Conservation (phyloP, 2,113 vertebrate genomes). For the Lipophrys pholis region DNA sequence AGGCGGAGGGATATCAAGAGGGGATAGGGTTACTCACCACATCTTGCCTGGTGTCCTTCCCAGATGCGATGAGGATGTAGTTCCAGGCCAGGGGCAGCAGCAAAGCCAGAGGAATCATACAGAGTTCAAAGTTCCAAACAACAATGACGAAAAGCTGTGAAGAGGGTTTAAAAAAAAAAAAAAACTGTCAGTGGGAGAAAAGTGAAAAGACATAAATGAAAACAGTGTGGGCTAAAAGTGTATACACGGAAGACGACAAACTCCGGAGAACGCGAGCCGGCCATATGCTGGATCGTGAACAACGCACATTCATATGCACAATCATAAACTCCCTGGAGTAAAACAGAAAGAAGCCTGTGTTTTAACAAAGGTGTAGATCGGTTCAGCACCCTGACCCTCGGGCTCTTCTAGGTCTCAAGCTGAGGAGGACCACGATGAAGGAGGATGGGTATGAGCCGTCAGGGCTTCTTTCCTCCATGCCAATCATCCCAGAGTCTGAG, state of each 20-base stretch:
- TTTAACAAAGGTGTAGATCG: conserved; percentile 58
- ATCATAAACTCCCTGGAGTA: conserved; percentile 53
- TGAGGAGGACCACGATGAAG: conserved; percentile 37
- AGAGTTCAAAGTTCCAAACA: conserved; percentile 99
- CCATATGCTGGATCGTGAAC: conserved; percentile 48
- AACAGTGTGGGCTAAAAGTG: conserved; percentile 15
- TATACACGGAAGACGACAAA: conserved; percentile 24
- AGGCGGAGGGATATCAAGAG: conserved; percentile 49
- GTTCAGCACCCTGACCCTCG: conserved; percentile 60
- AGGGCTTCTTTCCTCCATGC: conserved; percentile 64
- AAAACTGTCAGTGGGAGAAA: conserved; percentile 42
- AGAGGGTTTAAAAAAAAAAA: conserved; percentile 30
- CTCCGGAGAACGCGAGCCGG: conserved; percentile 37
- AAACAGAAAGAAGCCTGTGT: conserved; percentile 32
- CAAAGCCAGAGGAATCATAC: conserved; percentile 94
- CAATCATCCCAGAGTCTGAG: conserved; percentile 72
- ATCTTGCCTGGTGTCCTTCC: conserved; percentile 94
- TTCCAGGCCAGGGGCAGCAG: conserved; percentile 93
- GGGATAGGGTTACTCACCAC: conserved; percentile 85
- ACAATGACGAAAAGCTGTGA: conserved; percentile 93
- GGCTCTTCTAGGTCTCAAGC: conserved; percentile 47
- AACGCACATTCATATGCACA: conserved; percentile 61
- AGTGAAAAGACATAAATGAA: conserved; percentile 33
- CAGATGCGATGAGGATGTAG: conserved; percentile 93
- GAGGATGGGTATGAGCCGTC: conserved; percentile 66